phyloP scores from a whole-genome alignment of 2,113 vertebrate species.

The Misgurnus mizolepis region DNA sequence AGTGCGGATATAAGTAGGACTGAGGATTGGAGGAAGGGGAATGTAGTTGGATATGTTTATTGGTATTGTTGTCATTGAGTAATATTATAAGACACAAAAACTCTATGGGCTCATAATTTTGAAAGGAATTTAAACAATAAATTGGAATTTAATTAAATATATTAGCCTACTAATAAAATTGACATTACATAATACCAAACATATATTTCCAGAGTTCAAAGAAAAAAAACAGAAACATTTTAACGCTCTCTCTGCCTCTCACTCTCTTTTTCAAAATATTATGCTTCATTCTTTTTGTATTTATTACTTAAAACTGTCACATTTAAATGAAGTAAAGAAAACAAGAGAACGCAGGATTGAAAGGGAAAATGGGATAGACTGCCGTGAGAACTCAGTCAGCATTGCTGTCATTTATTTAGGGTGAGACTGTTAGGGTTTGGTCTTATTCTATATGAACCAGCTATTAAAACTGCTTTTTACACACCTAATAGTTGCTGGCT shows the following conservation, averaged over 20 bases:
- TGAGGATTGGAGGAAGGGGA: no score
- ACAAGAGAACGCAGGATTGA: slow-evolving; percentile 15
- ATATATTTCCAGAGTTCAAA: background rate
- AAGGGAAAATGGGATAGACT: background rate
- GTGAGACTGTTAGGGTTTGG: slow-evolving; percentile 25
- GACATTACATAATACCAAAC: background rate
- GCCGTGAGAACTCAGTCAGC: slow-evolving; percentile 25
- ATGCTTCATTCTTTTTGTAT: slow-evolving; percentile 40
- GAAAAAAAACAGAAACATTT: background rate
- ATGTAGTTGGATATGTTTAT: no score
- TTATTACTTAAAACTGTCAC: slow-evolving; percentile 50
- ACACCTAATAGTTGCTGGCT: slow-evolving; percentile 3
- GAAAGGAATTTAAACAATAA: no score
- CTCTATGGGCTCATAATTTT: no score
- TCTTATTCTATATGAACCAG: slow-evolving; percentile 11
- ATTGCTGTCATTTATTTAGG: slow-evolving; percentile 20
- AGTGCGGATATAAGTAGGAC: no score
- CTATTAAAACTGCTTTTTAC: slow-evolving; percentile 12
- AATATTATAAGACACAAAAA: no score
- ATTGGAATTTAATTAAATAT: background rate
- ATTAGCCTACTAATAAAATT: background rate
- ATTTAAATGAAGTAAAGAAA: slow-evolving; percentile 34
- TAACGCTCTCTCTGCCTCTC: background rate
- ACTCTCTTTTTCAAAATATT: slow-evolving; percentile 40
- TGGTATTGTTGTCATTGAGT: no score